A percentile compares a stretch with the other conserved stretches of the same genome.
phyloP scores from a whole-genome alignment of 2,888 invertebrate species.

The Tanypteryx hageni region DNA sequence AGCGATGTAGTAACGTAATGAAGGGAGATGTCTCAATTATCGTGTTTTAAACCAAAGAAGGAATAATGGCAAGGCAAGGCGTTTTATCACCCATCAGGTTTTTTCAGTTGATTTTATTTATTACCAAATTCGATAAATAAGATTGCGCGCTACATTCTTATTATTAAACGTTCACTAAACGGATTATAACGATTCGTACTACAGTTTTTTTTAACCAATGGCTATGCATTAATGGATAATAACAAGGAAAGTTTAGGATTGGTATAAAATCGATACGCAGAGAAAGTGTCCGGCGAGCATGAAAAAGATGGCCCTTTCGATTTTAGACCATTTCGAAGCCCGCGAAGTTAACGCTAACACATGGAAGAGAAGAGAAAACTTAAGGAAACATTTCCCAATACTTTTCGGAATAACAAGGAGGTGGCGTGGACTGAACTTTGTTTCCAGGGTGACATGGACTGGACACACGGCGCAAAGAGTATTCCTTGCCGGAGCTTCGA shows the following conservation, averaged over 20 bases:
- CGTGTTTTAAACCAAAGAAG: no score
- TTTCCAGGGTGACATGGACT: background rate
- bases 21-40: no score
- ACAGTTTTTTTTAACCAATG: background rate
- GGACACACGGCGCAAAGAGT: constrained; percentile 36
- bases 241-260: background rate
- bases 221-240: background rate
- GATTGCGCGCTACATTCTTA: no score
- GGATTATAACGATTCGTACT: no score
- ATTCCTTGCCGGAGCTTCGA: no score
- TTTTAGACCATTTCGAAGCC: background rate
- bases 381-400: background rate
- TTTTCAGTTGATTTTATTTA: no score
- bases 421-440: background rate
- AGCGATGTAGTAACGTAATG: no score
- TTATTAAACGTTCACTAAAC: no score
- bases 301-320: no score
- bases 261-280: background rate
- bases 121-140: no score
- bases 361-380: background rate
- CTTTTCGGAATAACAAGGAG: background rate
- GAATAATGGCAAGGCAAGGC: no score
- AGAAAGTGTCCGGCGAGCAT: background rate
- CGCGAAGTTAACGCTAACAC: background rate
- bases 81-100: no score